Evolutionary conservation across 1,140 invertebrate species (phyloP).

Genomic region (Philopotamus ludificatus): DNA sequence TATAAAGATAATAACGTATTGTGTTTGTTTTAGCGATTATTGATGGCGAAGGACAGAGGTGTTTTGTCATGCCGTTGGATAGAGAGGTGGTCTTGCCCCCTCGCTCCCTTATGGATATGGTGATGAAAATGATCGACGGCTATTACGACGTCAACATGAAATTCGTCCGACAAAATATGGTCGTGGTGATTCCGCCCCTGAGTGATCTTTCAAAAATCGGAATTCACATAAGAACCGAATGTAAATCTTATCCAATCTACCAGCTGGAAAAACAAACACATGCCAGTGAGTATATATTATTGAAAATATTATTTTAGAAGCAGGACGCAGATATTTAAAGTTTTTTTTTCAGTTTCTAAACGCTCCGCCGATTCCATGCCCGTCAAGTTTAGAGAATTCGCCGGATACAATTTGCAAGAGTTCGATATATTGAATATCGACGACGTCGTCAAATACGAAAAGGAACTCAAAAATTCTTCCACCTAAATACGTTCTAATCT

Average conservation of each 20-base stretch:
- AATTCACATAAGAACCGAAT: conserved; percentile 69
- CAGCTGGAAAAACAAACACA: conserved; percentile 65
- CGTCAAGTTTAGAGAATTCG: conserved; percentile 71
- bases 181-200: conserved; percentile 71
- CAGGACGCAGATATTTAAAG: neutral
- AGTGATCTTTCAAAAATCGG: conserved; percentile 66
- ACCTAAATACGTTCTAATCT: neutral
- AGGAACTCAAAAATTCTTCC: conserved; percentile 6
- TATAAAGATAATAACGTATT: too few species aligned
- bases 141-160: conserved; percentile 82
- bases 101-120: conserved; percentile 71
- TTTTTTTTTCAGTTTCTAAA: conserved; percentile 66
- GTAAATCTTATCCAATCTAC: conserved; percentile 70
- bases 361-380: conserved; percentile 59
- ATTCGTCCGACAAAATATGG: conserved; percentile 75
- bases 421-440: conserved; percentile 70
- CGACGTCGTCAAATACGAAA: conserved; percentile 52
- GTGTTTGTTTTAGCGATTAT: conserved; percentile 64
- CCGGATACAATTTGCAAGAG: conserved; percentile 70
- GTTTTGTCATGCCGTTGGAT: conserved; percentile 89
- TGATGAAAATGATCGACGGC: conserved; percentile 77
- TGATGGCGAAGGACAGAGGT: conserved; percentile 71
- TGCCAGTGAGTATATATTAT: conserved; percentile 49
- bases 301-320: neutral
- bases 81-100: conserved; percentile 74